A percentile compares a stretch with the other conserved stretches of the same genome.
phyloP scores from a whole-genome alignment of 2,888 invertebrate species.

The Melinaea menophilus region DNA sequence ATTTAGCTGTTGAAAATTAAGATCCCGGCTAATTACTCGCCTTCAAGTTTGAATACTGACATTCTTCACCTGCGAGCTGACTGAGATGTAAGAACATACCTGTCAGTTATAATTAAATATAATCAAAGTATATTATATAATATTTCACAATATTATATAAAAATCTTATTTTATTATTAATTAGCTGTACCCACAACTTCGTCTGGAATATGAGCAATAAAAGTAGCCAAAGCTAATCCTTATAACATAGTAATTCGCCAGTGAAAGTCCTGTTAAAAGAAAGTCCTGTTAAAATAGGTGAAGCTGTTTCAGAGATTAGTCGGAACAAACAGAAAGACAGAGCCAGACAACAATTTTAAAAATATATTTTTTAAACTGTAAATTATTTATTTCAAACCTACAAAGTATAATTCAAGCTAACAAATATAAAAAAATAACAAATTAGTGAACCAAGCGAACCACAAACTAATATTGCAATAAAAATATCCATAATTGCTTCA shows the following conservation, averaged over 20 bases:
- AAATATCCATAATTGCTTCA: conserved; percentile 38
- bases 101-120: conserved; percentile 7
- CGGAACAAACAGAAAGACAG: no score
- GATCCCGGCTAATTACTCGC: conserved; percentile 68
- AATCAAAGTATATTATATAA: background rate
- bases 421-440: background rate
- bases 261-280: no score
- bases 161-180: no score
- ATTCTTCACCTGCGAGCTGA: conserved; percentile 58
- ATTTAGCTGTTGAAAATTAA: conserved; percentile 48
- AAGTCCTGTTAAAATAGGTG: no score
- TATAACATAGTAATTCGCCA: no score
- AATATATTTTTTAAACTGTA: no score
- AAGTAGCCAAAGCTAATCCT: no score
- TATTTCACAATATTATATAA: background rate
- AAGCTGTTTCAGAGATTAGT: no score
- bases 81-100: conserved; percentile 18
- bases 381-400: no score
- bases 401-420: background rate
- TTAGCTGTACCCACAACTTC: no score
- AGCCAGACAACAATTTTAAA: no score
- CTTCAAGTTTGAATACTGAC: conserved; percentile 68
- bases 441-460: background rate
- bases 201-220: no score
- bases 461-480: conserved; percentile 8